phyloP scores from a whole-genome alignment of 2,888 invertebrate genomes.

The Lasioglossum marginatum region DNA sequence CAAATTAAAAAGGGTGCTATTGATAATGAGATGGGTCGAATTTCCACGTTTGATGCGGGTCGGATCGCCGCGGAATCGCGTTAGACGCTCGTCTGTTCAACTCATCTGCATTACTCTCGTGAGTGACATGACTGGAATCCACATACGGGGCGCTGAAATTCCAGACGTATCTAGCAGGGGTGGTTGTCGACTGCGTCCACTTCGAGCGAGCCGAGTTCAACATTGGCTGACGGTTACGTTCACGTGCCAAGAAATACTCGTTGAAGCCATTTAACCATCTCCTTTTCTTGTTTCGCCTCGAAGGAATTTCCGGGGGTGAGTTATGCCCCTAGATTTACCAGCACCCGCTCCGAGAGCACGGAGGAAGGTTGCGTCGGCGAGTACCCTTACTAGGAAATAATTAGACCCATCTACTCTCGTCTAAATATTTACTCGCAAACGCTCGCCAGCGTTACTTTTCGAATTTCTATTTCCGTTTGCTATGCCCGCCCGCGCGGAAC shows the following conservation, averaged over 20 bases:
- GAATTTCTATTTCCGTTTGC: conserved; percentile 14
- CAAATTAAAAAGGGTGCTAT: not conserved
- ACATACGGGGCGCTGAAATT: conserved; percentile 64
- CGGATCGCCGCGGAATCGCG: conserved; percentile 22
- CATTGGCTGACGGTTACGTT: conserved; percentile 14
- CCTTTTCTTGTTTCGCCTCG: conserved; percentile 28
- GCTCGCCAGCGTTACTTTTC: too few relatives aligned
- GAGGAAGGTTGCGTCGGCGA: conserved; percentile 5
- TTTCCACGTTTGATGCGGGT: not conserved
- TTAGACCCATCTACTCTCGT: conserved; percentile 28
- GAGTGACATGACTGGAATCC: conserved; percentile 64
- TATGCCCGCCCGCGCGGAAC: too few relatives aligned
- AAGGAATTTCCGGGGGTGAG: conserved; percentile 20
- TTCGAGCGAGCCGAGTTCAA: conserved; percentile 55
- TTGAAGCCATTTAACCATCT: conserved; percentile 21
- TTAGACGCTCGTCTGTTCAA: conserved; percentile 40
- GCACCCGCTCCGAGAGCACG: not conserved
- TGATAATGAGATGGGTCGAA: conserved; percentile 4
- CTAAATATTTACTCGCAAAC: conserved; percentile 43
- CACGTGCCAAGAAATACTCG: conserved; percentile 48
- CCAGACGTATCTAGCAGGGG: conserved; percentile 57
- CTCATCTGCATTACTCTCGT: conserved; percentile 64
- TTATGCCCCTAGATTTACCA: conserved; percentile 17
- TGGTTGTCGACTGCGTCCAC: conserved; percentile 52
- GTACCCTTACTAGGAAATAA: conserved; percentile 19